Evolutionary conservation across 1,140 invertebrate genomes (phyloP).

Genomic region (Microplitis mediator): DNA sequence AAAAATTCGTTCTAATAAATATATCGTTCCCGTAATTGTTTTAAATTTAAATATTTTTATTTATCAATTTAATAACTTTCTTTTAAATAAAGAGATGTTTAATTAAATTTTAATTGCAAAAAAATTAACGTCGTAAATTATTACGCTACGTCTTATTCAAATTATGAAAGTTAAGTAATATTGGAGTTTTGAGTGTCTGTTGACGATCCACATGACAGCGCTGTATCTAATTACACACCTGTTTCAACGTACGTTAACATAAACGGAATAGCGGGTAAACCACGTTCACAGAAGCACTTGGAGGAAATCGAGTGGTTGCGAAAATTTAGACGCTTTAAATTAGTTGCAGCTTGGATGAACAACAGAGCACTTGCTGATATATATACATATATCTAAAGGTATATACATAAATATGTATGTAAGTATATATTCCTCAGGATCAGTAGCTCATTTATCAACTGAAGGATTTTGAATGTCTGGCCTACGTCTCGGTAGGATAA

Average conservation of each 20-base stretch:
- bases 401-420: conserved; percentile 18
- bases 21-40: too few relatives aligned
- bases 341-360: conserved; percentile 9
- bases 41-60: too few relatives aligned
- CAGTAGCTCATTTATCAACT: conserved; percentile 52
- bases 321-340: conserved; percentile 6
- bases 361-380: background rate
- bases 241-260: background rate
- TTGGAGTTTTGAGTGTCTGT: background rate
- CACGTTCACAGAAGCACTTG: background rate
- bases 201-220: conserved; percentile 6
- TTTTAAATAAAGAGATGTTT: background rate
- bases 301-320: background rate
- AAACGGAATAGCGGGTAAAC: background rate
- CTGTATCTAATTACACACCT: conserved; percentile 10
- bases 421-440: conserved; percentile 38
- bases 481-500: conserved; percentile 38
- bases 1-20: too few relatives aligned
- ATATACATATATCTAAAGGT: too few relatives aligned
- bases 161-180: background rate
- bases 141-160: background rate
- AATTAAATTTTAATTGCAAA: too few relatives aligned
- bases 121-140: too few relatives aligned
- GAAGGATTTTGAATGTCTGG: conserved; percentile 48
- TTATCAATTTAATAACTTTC: background rate